Percentiles rank a stretch among this genome's conserved stretches.
These are phyloP conservation scores for Corydoras maculifer DNA, from an alignment of 2,113 vertebrate species.

Conservation along the genomic window DNA sequence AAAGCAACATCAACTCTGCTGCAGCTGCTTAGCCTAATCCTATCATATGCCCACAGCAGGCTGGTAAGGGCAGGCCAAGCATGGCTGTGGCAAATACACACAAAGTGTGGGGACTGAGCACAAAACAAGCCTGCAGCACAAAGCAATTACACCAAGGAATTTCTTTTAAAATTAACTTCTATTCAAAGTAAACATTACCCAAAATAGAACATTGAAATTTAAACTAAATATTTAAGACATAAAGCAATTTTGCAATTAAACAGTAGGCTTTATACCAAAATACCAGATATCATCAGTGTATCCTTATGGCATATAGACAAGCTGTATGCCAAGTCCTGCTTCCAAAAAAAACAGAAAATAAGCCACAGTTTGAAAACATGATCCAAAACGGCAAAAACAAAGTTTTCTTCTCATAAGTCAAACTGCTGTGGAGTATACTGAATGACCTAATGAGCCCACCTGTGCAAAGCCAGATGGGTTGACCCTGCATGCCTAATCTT, in stretches of 20 bases:
- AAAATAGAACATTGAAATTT: too few relatives aligned
- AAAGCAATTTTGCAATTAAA: conserved; percentile 19
- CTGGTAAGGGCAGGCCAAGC: conserved; percentile 39
- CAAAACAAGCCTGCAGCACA: too few relatives aligned
- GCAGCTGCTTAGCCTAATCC: conserved; percentile 54
- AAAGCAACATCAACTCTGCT: conserved; percentile 43
- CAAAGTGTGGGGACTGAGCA: conserved; percentile 34
- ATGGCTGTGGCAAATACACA: conserved; percentile 47
- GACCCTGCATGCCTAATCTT: conserved; percentile 1
- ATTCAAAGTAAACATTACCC: too few relatives aligned
- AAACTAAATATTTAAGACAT: too few relatives aligned
- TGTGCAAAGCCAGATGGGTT: conserved; percentile 19
- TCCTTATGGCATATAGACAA: conserved; percentile 4
- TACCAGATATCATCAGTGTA: too few relatives aligned
- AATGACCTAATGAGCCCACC: conserved; percentile 7
- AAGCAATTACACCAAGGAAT: too few relatives aligned
- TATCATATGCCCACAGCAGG: conserved; percentile 3
- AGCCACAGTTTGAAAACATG: conserved; percentile 22
- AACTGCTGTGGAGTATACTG: conserved; percentile 10
- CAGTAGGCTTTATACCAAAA: neutral
- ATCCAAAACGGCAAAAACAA: conserved; percentile 27
- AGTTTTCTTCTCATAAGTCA: conserved; percentile 10
- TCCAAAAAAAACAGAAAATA: conserved; percentile 8
- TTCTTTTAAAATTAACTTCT: too few relatives aligned
- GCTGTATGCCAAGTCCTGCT: conserved; percentile 9